These are phyloP conservation scores for Sylvilagus bachmani DNA, from an alignment of 2,113 vertebrate genomes.

Conservation along the genomic window DNA sequence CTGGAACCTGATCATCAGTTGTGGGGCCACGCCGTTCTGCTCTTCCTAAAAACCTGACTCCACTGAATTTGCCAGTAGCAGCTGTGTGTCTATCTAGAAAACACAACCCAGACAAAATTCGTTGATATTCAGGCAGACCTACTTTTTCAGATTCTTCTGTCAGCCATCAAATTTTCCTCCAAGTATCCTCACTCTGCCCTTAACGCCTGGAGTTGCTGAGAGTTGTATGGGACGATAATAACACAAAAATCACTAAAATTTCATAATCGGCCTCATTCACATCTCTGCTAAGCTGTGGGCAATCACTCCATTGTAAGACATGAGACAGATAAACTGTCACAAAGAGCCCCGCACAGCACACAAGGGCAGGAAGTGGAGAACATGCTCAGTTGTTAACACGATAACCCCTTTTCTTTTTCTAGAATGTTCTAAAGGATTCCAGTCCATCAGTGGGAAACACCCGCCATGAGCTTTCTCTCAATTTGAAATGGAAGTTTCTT, in stretches of 20 bases:
- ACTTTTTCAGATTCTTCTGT: background rate
- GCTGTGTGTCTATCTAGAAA: background rate
- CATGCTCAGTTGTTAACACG: rapidly evolving
- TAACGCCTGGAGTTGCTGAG: rapidly evolving
- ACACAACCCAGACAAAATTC: background rate
- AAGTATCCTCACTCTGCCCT: background rate
- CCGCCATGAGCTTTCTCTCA: background rate
- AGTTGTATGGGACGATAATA: background rate
- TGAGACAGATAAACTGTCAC: constrained; percentile 13
- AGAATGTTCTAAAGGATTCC: background rate
- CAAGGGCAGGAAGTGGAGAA: constrained; percentile 40
- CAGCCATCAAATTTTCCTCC: background rate
- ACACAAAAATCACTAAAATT: constrained; percentile 29
- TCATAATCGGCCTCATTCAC: constrained; percentile 67
- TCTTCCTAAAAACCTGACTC: background rate
- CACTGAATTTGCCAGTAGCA: background rate
- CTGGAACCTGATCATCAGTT: background rate
- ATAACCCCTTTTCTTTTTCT: background rate
- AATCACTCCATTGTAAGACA: constrained; percentile 50
- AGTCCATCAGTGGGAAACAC: background rate
- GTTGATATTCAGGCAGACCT: background rate
- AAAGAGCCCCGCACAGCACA: constrained; percentile 48
- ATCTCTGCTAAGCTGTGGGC: constrained; percentile 46
- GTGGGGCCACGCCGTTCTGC: background rate
- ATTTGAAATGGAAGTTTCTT: background rate